Percentiles rank a stretch among this genome's conserved stretches.
Evolutionary conservation across 2,888 invertebrate genomes (phyloP).

Genomic region (Cryptocephalus primarius): DNA sequence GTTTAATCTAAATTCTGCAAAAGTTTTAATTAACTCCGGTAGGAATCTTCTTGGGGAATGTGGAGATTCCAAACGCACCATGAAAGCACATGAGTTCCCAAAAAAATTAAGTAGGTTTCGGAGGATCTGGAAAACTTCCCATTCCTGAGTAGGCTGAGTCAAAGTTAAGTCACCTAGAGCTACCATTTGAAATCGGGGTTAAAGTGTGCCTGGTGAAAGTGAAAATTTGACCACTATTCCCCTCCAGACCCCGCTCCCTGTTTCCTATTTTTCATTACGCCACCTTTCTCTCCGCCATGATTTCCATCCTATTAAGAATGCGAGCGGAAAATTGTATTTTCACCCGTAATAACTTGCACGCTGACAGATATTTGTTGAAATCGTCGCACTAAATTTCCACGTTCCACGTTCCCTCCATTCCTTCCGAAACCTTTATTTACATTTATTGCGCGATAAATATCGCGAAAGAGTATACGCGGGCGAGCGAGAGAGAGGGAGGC

Average conservation of each 20-base stretch:
- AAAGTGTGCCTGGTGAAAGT: too few relatives aligned
- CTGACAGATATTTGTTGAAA: slow-evolving; percentile 29
- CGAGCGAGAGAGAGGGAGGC: too few relatives aligned
- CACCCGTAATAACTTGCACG: slow-evolving; percentile 12
- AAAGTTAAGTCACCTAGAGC: too few relatives aligned
- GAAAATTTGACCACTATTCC: not conserved
- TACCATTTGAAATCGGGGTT: too few relatives aligned
- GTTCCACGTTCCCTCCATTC: not conserved
- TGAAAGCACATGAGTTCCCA: too few relatives aligned
- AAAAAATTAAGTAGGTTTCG: too few relatives aligned
- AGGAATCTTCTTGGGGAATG: too few relatives aligned
- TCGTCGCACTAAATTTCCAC: slow-evolving; percentile 20
- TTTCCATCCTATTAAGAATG: slow-evolving; percentile 33
- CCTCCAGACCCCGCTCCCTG: not conserved
- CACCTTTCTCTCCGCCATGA: slow-evolving; percentile 19
- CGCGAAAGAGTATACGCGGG: not conserved
- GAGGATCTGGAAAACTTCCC: too few relatives aligned
- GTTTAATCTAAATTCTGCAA: too few relatives aligned
- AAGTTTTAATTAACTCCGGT: too few relatives aligned
- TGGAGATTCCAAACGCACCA: too few relatives aligned
- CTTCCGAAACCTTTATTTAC: slow-evolving; percentile 1
- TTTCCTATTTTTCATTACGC: slow-evolving; percentile 4
- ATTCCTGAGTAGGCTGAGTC: too few relatives aligned
- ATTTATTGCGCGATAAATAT: slow-evolving; percentile 2
- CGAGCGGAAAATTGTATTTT: slow-evolving; percentile 25